Conservation (phyloP, 1,140 invertebrate species). For the Trypoxylus dichotomus region DNA sequence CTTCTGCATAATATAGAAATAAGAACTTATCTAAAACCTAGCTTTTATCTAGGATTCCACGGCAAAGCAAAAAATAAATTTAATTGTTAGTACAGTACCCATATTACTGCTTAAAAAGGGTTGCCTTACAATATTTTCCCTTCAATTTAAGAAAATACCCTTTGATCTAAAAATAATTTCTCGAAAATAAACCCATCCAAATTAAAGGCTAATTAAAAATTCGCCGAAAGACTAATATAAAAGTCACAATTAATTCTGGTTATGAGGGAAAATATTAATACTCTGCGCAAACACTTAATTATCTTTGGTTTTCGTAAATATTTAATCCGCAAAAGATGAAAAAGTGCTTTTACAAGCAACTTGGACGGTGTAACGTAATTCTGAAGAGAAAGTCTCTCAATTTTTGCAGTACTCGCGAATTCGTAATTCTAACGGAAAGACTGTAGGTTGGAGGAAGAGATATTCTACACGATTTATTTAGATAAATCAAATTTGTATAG, state of each 20-base stretch:
- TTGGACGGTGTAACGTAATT: not conserved
- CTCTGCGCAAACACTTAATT: not conserved
- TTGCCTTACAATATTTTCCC: no score
- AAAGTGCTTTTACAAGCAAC: not conserved
- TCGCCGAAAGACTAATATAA: not conserved
- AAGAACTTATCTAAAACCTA: no score
- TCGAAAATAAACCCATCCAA: not conserved
- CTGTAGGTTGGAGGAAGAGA: no score
- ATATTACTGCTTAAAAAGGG: no score
- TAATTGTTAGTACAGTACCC: not conserved
- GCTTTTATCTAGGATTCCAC: no score
- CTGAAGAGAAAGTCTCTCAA: not conserved
- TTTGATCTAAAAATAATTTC: not conserved
- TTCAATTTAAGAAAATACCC: not conserved
- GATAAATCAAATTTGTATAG: no score
- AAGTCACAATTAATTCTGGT: conserved; percentile 7
- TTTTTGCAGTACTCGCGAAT: no score
- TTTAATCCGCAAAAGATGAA: not conserved
- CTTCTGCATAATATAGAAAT: no score
- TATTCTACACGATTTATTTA: no score
- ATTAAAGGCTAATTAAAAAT: conserved; percentile 8
- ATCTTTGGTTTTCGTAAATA: not conserved
- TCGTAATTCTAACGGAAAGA: no score
- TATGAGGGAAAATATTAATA: not conserved
- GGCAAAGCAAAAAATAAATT: no score